Evolutionary conservation across 2,797 vertebrate genomes (phyloP).

Genomic region (Alca torda): DNA sequence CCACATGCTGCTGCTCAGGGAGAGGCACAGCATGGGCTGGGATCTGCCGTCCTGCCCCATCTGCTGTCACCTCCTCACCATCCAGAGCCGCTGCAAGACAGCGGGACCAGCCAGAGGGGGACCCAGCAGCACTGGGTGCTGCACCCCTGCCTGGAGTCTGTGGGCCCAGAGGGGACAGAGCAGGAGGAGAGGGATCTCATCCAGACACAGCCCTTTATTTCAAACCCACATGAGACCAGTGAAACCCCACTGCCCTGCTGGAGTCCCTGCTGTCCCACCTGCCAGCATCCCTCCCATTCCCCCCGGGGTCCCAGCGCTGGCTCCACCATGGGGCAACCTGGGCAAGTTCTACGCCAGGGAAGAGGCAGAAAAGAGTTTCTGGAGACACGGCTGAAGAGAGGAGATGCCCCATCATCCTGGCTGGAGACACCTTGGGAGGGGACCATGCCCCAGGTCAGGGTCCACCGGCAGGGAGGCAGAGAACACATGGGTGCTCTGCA

Average conservation of each 20-base stretch:
- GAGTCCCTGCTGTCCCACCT: background rate
- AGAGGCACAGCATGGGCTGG: background rate
- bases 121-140: background rate
- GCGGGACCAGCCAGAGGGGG: background rate
- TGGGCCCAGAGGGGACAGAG: background rate
- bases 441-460: background rate
- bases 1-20: background rate
- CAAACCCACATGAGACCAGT: background rate
- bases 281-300: background rate
- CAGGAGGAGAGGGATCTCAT: background rate
- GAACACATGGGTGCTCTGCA: background rate
- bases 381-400: background rate
- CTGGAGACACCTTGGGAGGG: background rate
- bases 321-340: background rate
- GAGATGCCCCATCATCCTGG: background rate
- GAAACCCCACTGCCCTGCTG: background rate
- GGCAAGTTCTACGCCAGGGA: background rate
- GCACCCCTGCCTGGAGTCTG: background rate
- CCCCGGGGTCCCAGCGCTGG: background rate
- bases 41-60: background rate
- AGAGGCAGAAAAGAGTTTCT: background rate
- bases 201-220: conserved; percentile 37
- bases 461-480: background rate
- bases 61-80: background rate
- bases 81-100: background rate